Evolutionary conservation across 2,113 vertebrate species (phyloP).

Genomic region (Mesitornis unicolor): DNA sequence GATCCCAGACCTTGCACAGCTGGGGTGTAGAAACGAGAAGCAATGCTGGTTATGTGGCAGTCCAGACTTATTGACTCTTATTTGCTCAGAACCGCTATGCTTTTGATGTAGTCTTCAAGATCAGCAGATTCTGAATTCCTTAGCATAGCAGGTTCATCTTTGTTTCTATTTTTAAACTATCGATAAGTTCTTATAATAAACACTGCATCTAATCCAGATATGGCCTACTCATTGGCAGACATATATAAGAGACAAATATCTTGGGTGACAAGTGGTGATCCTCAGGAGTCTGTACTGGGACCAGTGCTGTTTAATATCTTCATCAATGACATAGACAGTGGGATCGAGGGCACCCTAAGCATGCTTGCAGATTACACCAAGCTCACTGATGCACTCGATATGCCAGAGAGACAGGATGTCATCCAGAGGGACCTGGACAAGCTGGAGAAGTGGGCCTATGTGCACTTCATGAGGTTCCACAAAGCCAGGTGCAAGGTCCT

Average conservation of each 20-base stretch:
- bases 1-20: background rate
- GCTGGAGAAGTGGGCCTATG: too few species aligned
- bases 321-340: too few species aligned
- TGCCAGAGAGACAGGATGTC: too few species aligned
- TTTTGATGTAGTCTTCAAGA: background rate
- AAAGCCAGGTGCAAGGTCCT: too few species aligned
- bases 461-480: too few species aligned
- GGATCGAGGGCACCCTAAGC: too few species aligned
- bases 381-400: too few species aligned
- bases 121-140: background rate
- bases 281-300: too few species aligned
- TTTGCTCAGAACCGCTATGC: background rate
- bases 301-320: too few species aligned
- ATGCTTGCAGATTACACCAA: too few species aligned
- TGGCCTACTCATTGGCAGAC: background rate
- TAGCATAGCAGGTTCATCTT: rapidly evolving
- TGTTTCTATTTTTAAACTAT: background rate
- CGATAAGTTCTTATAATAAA: background rate
- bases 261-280: too few species aligned
- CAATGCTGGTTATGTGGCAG: background rate
- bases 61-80: background rate
- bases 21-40: background rate
- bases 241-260: background rate
- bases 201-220: background rate
- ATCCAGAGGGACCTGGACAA: too few species aligned